Evolutionary conservation across 2,888 invertebrate species (phyloP), one percentile per base, ranked within the genome.

Genomic region (Chrysolina americana): DNA sequence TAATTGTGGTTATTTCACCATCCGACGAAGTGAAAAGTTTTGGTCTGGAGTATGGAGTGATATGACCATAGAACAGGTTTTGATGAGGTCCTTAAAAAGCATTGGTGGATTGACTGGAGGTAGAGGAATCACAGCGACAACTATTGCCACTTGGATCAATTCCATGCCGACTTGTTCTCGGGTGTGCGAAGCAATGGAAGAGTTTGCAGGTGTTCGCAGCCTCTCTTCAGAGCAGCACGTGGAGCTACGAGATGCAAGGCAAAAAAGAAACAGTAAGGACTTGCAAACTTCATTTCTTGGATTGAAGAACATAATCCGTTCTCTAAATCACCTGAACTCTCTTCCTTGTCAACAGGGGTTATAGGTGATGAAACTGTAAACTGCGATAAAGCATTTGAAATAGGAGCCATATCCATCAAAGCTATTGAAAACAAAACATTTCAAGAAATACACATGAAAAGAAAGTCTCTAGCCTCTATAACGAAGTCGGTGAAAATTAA

Each of bases 1-100:
- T 68, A 68, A 65, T 64, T 65, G 65, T 65, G 65, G 65, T 65
- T 65, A 65, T 68, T 68, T 68, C 56, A 68, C 68, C 36, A 41
- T 68, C 59, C 68, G 56, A 56, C 41, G 56, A 23, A 68, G 50
- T 68, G 41, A 68, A 41, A 66, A 48, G 48, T 65, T 65, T 65
- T 41, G 65, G 65, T 41, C 65, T 47, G 65, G 28, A 28, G 36
- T 28, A 36, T 64, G 64, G 64, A 41, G 2, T 19, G 48, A 65
- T 17, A 63, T 63, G 63, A 63, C 65, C 23, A 53, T 56, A 17
- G 65, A 71, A 15, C 65, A 71, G 41, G 71, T 71, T 21, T 36
- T 71, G 11, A 65, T 65, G 48, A 64, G 65, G 48, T 48, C 47
- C 50, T 23, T 65, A 59, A 65, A 48, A 28, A 41, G 36, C 41